Evolutionary conservation across 2,888 invertebrate species (phyloP).

Genomic region (Laspeyria flexula): DNA sequence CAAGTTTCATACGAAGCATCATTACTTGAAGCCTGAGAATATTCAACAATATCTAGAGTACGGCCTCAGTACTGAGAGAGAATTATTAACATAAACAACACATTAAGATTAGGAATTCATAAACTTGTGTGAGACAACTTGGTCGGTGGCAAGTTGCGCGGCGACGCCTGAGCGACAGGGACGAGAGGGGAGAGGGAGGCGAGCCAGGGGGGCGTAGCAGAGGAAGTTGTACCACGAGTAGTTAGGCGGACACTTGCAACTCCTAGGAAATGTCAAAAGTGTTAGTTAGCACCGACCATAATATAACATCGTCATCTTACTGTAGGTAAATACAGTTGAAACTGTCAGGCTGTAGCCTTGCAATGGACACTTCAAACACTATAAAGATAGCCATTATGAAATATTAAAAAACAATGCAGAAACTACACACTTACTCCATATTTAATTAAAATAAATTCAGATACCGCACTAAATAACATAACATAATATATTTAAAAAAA

Average conservation of each 20-base stretch:
- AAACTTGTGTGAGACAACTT: slow-evolving; percentile 35
- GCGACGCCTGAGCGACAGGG: not conserved
- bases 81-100: slow-evolving; percentile 46
- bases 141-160: slow-evolving; percentile 17
- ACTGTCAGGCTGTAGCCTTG: not conserved
- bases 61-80: slow-evolving; percentile 24
- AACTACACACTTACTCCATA: too few species aligned
- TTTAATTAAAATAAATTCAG: too few species aligned
- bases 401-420: too few species aligned
- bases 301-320: not conserved
- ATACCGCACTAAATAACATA: too few species aligned
- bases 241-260: slow-evolving; percentile 28
- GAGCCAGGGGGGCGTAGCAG: slow-evolving; percentile 3
- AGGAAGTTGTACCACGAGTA: slow-evolving; percentile 25
- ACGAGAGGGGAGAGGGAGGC: not conserved
- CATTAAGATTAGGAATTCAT: slow-evolving; percentile 48
- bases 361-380: too few species aligned
- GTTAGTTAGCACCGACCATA: slow-evolving; percentile 5
- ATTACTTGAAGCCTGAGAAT: slow-evolving; percentile 14
- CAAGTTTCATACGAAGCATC: slow-evolving; percentile 21
- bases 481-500: too few species aligned
- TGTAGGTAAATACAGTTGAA: too few species aligned
- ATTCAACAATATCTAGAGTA: slow-evolving; percentile 25
- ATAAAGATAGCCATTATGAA: too few species aligned
- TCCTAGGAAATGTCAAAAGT: slow-evolving; percentile 18